phyloP scores from a whole-genome alignment of 1,140 invertebrate species.

The Globodera rostochiensis region DNA sequence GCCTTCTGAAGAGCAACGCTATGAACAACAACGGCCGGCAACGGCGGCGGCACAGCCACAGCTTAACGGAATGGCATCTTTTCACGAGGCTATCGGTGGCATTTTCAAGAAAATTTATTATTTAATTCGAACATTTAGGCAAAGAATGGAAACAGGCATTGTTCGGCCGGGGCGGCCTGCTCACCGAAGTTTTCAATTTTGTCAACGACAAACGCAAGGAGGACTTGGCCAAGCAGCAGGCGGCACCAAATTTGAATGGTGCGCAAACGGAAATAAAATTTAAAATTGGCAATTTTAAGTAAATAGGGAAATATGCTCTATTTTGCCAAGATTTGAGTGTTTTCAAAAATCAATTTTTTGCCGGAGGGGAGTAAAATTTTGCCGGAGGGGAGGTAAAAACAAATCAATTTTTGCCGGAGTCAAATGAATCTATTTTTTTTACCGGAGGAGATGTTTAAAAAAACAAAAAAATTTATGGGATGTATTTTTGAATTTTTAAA shows the following conservation, averaged over 20 bases:
- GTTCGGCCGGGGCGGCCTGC: constrained; percentile 56
- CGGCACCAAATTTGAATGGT: constrained; percentile 17
- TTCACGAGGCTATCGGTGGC: constrained; percentile 14
- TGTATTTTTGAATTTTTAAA: no score
- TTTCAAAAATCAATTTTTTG: no score
- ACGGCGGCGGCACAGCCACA: background rate
- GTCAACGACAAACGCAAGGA: constrained; percentile 60
- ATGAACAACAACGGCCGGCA: background rate
- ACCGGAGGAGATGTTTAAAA: no score
- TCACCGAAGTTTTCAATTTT: constrained; percentile 59
- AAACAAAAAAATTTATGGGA: no score
- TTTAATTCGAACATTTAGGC: background rate
- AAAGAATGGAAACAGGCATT: constrained; percentile 52
- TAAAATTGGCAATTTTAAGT: background rate
- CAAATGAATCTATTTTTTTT: no score
- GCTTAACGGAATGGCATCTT: constrained; percentile 12
- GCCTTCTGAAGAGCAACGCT: background rate
- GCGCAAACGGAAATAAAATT: constrained; percentile 13
- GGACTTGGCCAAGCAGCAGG: constrained; percentile 25
- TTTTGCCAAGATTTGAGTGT: no score
- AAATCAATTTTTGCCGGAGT: no score
- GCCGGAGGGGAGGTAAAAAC: no score
- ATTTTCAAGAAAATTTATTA: constrained; percentile 7
- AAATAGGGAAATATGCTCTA: no score
- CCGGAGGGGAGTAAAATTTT: no score